A percentile compares a stretch with the other conserved stretches of the same genome.
These are phyloP conservation scores for Theonella swinhoei DNA, from an alignment of 37 sponge, comb jelly and placozoan genomes.

Conservation along the genomic window DNA sequence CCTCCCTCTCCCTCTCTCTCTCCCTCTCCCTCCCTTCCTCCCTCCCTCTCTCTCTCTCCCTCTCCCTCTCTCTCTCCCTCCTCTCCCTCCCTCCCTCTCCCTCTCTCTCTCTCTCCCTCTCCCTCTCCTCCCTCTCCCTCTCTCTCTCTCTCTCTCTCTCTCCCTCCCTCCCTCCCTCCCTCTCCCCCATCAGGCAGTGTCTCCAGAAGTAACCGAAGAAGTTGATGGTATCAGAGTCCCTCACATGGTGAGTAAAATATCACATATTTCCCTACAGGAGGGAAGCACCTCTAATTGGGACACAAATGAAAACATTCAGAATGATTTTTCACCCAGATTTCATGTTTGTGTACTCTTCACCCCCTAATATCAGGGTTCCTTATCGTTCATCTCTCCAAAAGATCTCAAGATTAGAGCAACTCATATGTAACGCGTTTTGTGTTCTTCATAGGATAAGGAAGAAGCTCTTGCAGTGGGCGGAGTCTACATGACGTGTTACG, in stretches of 20 bases:
- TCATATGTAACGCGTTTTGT: too few relatives aligned
- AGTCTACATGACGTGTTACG: constrained; percentile 67
- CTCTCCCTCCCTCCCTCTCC: neutral
- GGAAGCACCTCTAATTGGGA: too few relatives aligned
- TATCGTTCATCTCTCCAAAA: too few relatives aligned
- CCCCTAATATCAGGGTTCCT: too few relatives aligned
- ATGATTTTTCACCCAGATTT: neutral
- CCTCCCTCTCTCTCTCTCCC: neutral
- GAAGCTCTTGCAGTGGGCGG: constrained; percentile 62
- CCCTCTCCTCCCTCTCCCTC: neutral
- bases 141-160: neutral
- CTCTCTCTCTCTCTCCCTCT: neutral
- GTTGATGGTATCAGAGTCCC: too few relatives aligned
- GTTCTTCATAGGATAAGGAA: constrained; percentile 14
- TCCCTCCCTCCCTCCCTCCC: neutral
- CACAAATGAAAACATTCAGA: too few relatives aligned
- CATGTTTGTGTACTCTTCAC: neutral
- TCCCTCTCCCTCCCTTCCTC: neutral
- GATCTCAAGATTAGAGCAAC: too few relatives aligned
- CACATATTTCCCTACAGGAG: too few relatives aligned
- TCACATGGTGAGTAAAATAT: too few relatives aligned
- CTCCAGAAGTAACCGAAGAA: too few relatives aligned
- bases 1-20: neutral
- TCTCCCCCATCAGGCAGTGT: neutral
- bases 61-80: neutral